Conservation (phyloP, 2,113 vertebrate genomes). For the Lamprologus sp. region DNA sequence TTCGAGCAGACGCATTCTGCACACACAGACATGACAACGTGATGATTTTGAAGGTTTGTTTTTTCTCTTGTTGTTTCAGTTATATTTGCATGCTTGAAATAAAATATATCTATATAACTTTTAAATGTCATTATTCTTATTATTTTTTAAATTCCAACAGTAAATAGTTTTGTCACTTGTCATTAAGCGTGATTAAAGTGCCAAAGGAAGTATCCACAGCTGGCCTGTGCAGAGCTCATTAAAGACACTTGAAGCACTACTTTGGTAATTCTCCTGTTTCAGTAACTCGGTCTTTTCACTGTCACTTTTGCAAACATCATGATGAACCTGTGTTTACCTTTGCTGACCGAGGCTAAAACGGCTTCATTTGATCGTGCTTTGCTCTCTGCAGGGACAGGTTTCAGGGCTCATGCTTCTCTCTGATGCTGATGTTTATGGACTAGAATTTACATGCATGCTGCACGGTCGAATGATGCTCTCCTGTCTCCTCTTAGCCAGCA, state of each 20-base stretch:
- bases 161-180: neutral
- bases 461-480: neutral
- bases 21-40: fast-evolving
- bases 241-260: neutral
- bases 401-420: neutral
- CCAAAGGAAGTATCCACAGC: neutral
- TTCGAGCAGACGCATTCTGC: fast-evolving
- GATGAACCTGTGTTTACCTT: neutral
- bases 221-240: neutral
- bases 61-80: neutral
- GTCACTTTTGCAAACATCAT: neutral
- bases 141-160: neutral
- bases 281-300: neutral
- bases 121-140: neutral
- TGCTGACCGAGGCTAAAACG: neutral
- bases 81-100: neutral
- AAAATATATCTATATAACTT: neutral
- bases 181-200: neutral
- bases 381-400: neutral
- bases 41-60: fast-evolving
- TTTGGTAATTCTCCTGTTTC: neutral
- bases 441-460: neutral
- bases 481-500: neutral
- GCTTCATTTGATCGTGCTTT: fast-evolving
- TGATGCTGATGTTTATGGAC: neutral